These are phyloP conservation scores for Irena cyanogastra DNA, from an alignment of 2,113 vertebrate species.

Conservation along the genomic window DNA sequence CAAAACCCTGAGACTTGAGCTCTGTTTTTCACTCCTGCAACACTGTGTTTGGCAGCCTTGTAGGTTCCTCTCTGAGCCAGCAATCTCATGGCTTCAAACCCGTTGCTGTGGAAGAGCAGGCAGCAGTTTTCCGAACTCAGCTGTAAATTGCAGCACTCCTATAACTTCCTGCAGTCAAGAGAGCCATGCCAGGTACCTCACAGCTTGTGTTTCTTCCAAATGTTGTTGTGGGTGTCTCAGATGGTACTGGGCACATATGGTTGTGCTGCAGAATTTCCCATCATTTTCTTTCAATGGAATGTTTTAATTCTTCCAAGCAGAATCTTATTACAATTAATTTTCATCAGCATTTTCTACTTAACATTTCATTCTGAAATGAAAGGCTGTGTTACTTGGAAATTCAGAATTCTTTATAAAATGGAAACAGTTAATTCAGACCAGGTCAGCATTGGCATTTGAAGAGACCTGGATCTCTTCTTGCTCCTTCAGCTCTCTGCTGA, in stretches of 20 bases:
- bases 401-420: not conserved
- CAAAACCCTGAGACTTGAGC: not conserved
- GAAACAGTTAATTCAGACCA: not conserved
- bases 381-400: not conserved
- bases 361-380: not conserved
- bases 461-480: not conserved
- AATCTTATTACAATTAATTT: not conserved
- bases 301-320: not conserved
- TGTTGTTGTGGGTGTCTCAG: not conserved
- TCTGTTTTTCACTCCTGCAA: not conserved
- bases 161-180: not conserved
- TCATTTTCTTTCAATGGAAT: not conserved
- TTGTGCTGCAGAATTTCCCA: not conserved
- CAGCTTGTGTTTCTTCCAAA: not conserved
- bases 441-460: not conserved
- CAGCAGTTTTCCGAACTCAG: not conserved
- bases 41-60: not conserved
- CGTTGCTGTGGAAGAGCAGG: not conserved
- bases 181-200: not conserved
- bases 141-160: not conserved
- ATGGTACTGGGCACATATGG: not conserved
- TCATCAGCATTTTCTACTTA: not conserved
- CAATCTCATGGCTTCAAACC: fast-evolving
- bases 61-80: not conserved
- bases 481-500: not conserved